phyloP scores from a whole-genome alignment of 2,888 invertebrate genomes.

The Limnephilus marmoratus region DNA sequence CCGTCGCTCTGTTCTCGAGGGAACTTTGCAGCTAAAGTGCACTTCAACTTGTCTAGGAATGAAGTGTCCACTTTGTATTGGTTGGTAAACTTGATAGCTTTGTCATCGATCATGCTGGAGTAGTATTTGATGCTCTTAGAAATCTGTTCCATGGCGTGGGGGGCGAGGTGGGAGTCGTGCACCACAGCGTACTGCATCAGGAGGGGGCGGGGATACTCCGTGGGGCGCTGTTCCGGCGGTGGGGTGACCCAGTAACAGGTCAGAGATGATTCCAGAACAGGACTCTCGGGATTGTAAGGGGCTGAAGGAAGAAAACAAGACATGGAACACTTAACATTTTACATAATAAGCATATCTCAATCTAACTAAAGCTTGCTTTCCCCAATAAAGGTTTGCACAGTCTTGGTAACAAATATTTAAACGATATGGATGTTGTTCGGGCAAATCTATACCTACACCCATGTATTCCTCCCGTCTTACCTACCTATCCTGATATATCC shows the following conservation, averaged over 20 bases:
- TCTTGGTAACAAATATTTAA: no score
- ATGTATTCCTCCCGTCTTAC: no score
- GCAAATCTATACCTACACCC: no score
- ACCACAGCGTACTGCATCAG: conserved; percentile 90
- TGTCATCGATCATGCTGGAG: conserved; percentile 77
- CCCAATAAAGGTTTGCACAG: no score
- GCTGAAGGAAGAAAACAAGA: conserved; percentile 76
- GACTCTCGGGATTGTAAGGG: conserved; percentile 89
- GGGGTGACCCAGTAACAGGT: conserved; percentile 97
- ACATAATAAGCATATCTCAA: not conserved
- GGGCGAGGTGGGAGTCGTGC: conserved; percentile 88
- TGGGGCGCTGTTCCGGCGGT: conserved; percentile 94
- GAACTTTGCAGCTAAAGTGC: conserved; percentile 87
- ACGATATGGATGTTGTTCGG: no score
- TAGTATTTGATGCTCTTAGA: conserved; percentile 91
- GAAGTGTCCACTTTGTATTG: conserved; percentile 84
- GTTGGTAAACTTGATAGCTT: conserved; percentile 75
- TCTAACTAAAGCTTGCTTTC: no score
- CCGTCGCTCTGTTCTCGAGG: conserved; percentile 88
- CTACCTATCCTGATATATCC: no score
- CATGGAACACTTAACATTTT: no score
- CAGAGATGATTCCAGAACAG: conserved; percentile 88
- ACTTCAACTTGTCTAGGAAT: conserved; percentile 91
- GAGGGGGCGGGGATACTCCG: conserved; percentile 95
- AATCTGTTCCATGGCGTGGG: conserved; percentile 91